phyloP scores from a whole-genome alignment of 2,113 vertebrate genomes.

The Brachyhypopomus gauderio region DNA sequence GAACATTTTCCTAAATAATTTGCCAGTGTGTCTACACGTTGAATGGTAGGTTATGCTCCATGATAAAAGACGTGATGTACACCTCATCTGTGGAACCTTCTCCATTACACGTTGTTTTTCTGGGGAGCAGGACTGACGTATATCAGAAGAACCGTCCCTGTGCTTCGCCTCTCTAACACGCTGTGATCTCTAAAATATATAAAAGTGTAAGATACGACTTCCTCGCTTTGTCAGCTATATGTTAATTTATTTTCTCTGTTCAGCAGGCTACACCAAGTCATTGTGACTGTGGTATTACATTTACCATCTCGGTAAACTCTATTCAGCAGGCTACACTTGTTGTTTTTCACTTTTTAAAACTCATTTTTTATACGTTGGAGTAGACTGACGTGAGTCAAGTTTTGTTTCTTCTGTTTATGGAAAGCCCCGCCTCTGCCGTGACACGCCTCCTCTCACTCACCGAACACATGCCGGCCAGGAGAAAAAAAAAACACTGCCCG shows the following conservation, averaged over 20 bases:
- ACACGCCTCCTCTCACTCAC: slow-evolving; percentile 1
- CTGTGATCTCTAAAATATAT: no score
- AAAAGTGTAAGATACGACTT: background rate
- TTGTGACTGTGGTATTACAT: slow-evolving; percentile 7
- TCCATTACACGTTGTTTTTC: no score
- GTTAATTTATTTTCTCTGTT: no score
- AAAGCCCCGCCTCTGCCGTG: slow-evolving; percentile 11
- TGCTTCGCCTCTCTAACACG: no score
- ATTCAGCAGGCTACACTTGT: background rate
- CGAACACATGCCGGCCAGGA: background rate
- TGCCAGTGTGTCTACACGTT: slow-evolving; percentile 43
- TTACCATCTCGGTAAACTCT: slow-evolving; percentile 16
- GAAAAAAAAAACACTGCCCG: slow-evolving; percentile 12
- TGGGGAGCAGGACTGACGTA: no score
- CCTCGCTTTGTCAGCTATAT: slow-evolving; percentile 12
- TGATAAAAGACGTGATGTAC: no score
- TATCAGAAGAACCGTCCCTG: no score
- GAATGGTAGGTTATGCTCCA: no score
- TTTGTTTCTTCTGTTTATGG: slow-evolving; percentile 4
- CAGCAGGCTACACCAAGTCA: slow-evolving; percentile 20
- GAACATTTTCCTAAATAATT: slow-evolving; percentile 53
- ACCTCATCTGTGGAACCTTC: no score
- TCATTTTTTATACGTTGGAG: background rate
- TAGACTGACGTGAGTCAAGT: slow-evolving; percentile 6
- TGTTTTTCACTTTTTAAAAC: background rate